Percentiles rank a stretch among this genome's conserved stretches.
Conservation (phyloP, 1,140 invertebrate species). For the Tenebrio molitor region DNA sequence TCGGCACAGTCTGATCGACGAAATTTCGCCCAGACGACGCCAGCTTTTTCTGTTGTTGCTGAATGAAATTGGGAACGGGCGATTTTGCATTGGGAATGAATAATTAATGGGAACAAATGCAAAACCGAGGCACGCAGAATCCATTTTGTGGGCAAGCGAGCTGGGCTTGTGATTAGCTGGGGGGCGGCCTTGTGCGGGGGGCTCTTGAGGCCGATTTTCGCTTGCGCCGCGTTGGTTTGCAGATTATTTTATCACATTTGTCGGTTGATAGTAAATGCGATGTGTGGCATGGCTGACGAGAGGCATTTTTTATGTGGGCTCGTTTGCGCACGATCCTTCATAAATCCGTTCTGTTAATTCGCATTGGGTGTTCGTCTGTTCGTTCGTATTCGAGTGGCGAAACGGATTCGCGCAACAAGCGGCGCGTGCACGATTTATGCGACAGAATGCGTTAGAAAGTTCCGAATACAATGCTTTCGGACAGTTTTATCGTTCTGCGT, state of each 20-base stretch:
- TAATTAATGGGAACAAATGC: conserved; percentile 43
- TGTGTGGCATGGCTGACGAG: conserved; percentile 48
- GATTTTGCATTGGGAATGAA: conserved; percentile 48
- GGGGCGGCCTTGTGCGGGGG: conserved; percentile 24
- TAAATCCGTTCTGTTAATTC: conserved; percentile 14
- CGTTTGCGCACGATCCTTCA: conserved; percentile 11
- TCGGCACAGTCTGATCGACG: conserved; percentile 46
- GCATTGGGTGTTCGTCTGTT: not conserved
- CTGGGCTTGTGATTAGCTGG: conserved; percentile 55
- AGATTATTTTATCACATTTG: conserved; percentile 53
- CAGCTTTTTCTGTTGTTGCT: conserved; percentile 47
- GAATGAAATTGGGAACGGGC: conserved; percentile 42
- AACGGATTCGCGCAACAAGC: too few relatives aligned
- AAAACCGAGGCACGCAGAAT: conserved; percentile 53
- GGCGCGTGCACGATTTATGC: conserved; percentile 20
- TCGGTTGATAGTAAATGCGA: not conserved
- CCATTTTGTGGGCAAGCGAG: conserved; percentile 49
- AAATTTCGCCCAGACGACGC: conserved; percentile 46
- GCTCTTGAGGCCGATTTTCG: conserved; percentile 52
- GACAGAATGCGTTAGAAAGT: conserved; percentile 11
- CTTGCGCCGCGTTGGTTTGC: conserved; percentile 50
- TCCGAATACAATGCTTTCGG: conserved; percentile 8
- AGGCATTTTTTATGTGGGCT: not conserved
- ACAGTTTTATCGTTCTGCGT: conserved; percentile 2
- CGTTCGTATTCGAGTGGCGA: not conserved